Evolutionary conservation across 2,113 vertebrate genomes (phyloP), one percentile per base, ranked within the genome.

Genomic region (Xenopus laevis): DNA sequence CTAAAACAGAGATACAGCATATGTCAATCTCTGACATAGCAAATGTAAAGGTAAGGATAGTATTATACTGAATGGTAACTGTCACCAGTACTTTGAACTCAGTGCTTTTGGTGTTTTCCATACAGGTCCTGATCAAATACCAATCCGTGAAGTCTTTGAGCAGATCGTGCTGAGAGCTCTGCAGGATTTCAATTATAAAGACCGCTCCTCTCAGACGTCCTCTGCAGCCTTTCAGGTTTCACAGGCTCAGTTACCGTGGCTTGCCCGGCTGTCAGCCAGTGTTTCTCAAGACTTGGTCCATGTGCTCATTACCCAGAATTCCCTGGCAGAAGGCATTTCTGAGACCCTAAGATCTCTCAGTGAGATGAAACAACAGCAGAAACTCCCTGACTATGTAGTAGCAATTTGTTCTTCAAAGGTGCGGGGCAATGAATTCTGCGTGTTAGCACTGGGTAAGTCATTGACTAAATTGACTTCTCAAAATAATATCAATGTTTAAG

Each of bases 71-170:
- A 40, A 40, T 40, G 6, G 6, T 40, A 40, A 9, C 33, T 40
- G 33, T 40, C 33, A 40, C 33, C 33, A 4, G 33, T 40, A 40
- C 33, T 7, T 40, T 40, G 33, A 40, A 40, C 33, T 40, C 1
- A 6, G 6, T 40, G 33, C 2, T 40, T 40, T 40, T 40, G 33
- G 33, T 84, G 62, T 82, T 79, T 83, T 79, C 45, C 16, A 76
- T 82, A 63, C 75, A 96, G 94, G 94, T 83, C 85, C 91, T 52
- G 92, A 95, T 74, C 94, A 96, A 86, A 96, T 98, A 85, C 97
- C 97, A 17, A 87, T 99, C 84, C 90, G 95, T 78, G 97, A 99
- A 86, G 97, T 98, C 86, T 93, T 99, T 86, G 97, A 99, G 84
- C 95, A 98, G 87, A 97, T 98, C 23, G 89, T 97, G 78, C 78